Conservation (phyloP, 2,113 vertebrate genomes). For the Corydoras sp. region DNA sequence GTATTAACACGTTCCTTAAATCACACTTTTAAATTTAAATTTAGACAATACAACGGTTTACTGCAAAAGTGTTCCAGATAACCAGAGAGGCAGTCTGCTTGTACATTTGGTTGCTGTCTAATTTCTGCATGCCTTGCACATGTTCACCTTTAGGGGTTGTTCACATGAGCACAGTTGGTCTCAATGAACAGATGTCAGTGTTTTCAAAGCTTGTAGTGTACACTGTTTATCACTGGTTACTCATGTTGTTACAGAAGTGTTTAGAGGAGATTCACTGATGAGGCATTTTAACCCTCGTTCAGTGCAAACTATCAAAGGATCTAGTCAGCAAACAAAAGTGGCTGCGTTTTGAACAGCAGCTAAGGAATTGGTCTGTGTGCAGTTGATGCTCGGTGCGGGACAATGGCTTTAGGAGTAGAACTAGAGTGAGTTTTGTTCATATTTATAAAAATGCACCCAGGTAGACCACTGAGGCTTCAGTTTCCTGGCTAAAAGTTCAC, state of each 20-base stretch:
- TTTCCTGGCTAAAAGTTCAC: slow-evolving; percentile 54
- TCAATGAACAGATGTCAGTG: not conserved
- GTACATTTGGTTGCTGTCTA: no score
- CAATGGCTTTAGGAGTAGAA: slow-evolving; percentile 15
- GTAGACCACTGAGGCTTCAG: slow-evolving; percentile 45
- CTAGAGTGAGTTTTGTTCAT: slow-evolving; percentile 43
- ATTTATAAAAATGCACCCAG: slow-evolving; percentile 54
- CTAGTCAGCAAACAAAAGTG: not conserved
- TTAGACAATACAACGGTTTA: no score
- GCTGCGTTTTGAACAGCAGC: not conserved
- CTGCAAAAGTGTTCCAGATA: no score
- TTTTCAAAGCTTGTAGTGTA: not conserved
- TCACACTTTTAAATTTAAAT: no score
- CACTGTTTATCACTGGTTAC: not conserved
- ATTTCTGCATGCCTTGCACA: no score
- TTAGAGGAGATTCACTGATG: not conserved
- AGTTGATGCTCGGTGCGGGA: not conserved
- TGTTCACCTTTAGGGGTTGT: no score
- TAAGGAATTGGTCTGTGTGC: not conserved
- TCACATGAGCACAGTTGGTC: no score
- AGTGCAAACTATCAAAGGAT: not conserved
- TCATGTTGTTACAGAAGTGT: not conserved
- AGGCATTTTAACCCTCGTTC: not conserved
- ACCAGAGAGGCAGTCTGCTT: no score
- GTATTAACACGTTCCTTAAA: no score